Evolutionary conservation across 2,888 invertebrate species (phyloP).

Genomic region (Dynastes maya): DNA sequence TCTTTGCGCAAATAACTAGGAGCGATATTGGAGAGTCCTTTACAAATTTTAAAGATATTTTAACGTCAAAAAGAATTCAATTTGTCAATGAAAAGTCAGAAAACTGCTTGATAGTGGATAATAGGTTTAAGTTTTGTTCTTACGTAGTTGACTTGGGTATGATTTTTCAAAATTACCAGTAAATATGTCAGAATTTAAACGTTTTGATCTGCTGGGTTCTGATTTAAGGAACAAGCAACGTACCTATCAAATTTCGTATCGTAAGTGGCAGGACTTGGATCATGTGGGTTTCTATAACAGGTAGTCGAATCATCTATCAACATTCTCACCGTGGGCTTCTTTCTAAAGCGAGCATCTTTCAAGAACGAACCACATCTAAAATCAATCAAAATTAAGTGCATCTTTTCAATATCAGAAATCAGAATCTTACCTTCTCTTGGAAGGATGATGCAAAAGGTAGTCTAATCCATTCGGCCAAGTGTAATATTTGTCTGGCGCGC

Average conservation of each 20-base stretch:
- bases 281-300: slow-evolving; percentile 70
- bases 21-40: no score
- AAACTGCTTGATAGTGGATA: no score
- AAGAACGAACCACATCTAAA: slow-evolving; percentile 64
- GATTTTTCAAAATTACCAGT: no score
- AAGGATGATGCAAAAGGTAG: slow-evolving; percentile 61
- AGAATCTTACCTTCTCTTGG: slow-evolving; percentile 40
- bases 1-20: no score
- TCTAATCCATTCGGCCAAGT: slow-evolving; percentile 62
- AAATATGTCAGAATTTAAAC: no score
- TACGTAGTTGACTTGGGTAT: no score
- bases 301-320: slow-evolving; percentile 72
- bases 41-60: no score
- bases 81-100: no score
- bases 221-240: not conserved
- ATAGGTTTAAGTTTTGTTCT: no score
- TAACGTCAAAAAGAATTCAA: no score
- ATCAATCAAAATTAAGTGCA: not conserved
- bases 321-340: slow-evolving; percentile 69
- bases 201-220: not conserved
- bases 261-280: slow-evolving; percentile 74
- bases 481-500: slow-evolving; percentile 62
- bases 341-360: slow-evolving; percentile 64
- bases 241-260: slow-evolving; percentile 40
- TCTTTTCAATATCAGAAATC: no score